These are phyloP conservation scores for Ceraclea dissimilis DNA, from an alignment of 2,888 invertebrate species.

Conservation along the genomic window DNA sequence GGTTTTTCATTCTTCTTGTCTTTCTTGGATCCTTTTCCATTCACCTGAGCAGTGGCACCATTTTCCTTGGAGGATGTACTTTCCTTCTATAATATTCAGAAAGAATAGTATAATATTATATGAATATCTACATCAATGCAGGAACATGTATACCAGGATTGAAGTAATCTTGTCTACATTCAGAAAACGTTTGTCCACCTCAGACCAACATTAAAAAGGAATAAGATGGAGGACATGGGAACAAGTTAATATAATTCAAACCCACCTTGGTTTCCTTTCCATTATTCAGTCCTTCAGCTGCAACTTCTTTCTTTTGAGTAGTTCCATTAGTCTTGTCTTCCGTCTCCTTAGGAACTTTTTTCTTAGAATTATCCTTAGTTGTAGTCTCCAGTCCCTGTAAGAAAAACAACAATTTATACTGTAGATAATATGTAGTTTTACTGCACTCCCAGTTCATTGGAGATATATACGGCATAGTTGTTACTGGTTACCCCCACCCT, in stretches of 20 bases:
- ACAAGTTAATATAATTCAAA: too few relatives aligned
- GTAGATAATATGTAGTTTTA: neutral
- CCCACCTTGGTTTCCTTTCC: neutral
- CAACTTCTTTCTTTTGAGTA: neutral
- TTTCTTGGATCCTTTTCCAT: conserved; percentile 27
- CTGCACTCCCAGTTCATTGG: neutral
- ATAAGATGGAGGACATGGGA: too few relatives aligned
- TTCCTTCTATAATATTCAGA: conserved; percentile 1
- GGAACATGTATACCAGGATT: too few relatives aligned
- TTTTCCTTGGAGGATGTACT: conserved; percentile 8
- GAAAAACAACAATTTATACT: neutral
- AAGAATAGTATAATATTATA: too few relatives aligned
- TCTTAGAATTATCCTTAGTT: neutral
- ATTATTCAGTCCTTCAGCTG: neutral
- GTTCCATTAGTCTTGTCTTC: neutral
- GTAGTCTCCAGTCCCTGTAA: neutral
- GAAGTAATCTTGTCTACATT: too few relatives aligned
- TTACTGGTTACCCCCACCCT: too few relatives aligned
- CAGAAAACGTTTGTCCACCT: too few relatives aligned
- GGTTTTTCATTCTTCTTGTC: conserved; percentile 32
- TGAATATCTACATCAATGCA: too few relatives aligned
- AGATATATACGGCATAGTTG: neutral
- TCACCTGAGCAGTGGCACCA: neutral
- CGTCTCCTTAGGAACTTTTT: neutral
- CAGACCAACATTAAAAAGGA: too few relatives aligned